Base-by-base conservation (phyloP, 1,140 invertebrate genomes). In the Phymorhynchus buccinoides region DNA sequence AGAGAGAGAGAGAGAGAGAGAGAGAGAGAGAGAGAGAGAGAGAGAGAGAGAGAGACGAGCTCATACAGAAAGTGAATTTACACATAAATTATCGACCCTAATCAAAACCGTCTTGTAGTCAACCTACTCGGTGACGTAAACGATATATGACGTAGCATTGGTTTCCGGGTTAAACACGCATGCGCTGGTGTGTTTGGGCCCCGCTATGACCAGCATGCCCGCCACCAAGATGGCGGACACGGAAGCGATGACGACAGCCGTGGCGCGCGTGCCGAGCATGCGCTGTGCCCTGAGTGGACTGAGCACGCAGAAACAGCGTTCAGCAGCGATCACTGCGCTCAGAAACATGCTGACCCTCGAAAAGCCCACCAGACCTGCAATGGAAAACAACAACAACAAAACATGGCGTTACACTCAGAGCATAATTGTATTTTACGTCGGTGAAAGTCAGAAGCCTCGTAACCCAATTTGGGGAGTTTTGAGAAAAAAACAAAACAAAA, bases 221-320 rank as follows among this genome's bases (percentile, higher is more conserved):
- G 32, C 39, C 30, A 68, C 32, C 3, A 83, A 37, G 81, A 83
- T n/a, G 16, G 30, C 0, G 14, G 62, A 71, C 39, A 32, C 39
- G 3, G 41, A 30, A 27, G 32, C 30, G 66, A 83, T 18, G 39
- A 71, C 27, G 39, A 42, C 39, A 0, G 44, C 39, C 39, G 44
- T 42, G 27, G 81, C 44, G 62, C 52, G 37, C 30, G 62, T 73
- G n/a, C 30, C 44, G 16, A 83, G 37, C 9, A 71, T 16, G 32
- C 81, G 62, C 56, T 83, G 81, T 56, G 81, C 81, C 14, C 41
- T 37, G n/a, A 83, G 37, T 4, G 81, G 81, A 44, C 81, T 83
- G 81, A 83, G 39, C 81, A 83, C 81, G 39, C 81, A 83, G 62
- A 83, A 71, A 83, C 81, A 83, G 22, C 81, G 81, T 66, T 83